A percentile compares a stretch with the other conserved stretches of the same genome.
Evolutionary conservation across 2,113 vertebrate genomes (phyloP).

Genomic region (Danionella cerebrum): DNA sequence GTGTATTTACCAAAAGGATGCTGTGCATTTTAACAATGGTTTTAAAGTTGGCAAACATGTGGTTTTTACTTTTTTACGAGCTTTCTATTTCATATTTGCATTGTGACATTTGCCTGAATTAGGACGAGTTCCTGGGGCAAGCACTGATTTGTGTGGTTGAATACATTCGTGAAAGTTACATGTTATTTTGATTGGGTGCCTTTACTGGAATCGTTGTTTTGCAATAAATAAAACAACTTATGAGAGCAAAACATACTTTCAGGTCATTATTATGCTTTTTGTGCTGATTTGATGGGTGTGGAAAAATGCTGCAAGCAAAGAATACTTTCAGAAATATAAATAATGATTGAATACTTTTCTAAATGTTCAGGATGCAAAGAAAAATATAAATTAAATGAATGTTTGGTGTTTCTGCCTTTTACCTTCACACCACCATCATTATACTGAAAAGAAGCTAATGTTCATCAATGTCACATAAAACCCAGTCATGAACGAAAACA

Average conservation of each 20-base stretch:
- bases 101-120: constrained; percentile 3
- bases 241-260: no score
- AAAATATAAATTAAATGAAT: no score
- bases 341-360: no score
- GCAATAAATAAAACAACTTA: background rate
- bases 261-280: background rate
- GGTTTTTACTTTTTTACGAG: background rate
- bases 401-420: no score
- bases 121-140: constrained; percentile 3
- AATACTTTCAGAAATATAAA: no score
- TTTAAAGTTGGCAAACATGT: background rate
- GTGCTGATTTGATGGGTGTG: no score
- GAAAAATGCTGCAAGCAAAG: no score
- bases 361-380: no score
- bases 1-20: constrained; percentile 10
- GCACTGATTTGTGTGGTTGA: constrained; percentile 5
- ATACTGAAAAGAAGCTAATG: no score
- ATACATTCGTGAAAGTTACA: background rate
- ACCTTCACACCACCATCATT: no score
- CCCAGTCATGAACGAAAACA: no score
- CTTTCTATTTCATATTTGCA: background rate
- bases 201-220: background rate
- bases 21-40: constrained; percentile 25
- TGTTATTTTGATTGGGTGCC: background rate
- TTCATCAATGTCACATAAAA: no score